These are phyloP conservation scores for Galendromus occidentalis DNA, from an alignment of 1,140 invertebrate species.

Conservation along the genomic window DNA sequence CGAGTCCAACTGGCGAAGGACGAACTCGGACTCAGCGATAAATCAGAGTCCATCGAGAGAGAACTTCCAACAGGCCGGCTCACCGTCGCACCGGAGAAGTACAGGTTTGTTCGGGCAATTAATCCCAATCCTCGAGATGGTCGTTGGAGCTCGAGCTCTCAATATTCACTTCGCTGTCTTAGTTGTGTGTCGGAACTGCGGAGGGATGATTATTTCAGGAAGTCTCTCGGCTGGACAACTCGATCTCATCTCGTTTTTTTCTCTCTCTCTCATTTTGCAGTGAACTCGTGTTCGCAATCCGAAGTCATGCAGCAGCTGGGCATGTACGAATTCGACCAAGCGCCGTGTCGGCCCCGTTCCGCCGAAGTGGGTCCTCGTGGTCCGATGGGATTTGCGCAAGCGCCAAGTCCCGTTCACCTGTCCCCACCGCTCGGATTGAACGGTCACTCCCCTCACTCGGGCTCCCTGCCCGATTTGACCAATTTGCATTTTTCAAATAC, in stretches of 20 bases:
- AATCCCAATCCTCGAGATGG: too few relatives aligned
- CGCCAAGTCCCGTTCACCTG: not conserved
- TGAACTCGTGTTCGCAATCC: conserved; percentile 9
- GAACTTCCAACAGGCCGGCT: not conserved
- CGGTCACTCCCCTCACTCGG: not conserved
- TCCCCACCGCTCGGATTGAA: not conserved
- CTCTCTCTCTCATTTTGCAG: not conserved
- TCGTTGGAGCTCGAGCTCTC: too few relatives aligned
- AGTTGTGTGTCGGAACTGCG: too few relatives aligned
- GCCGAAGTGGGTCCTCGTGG: not conserved
- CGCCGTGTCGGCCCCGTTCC: conserved; percentile 1
- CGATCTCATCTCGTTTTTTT: not conserved
- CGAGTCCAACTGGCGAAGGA: conserved; percentile 3
- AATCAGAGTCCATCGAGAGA: conserved; percentile 6
- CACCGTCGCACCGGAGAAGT: conserved; percentile 7
- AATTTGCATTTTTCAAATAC: not conserved
- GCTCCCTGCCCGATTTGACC: not conserved
- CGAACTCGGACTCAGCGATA: conserved; percentile 7
- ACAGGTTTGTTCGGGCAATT: not conserved
- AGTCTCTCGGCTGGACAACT: too few relatives aligned
- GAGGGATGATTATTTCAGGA: too few relatives aligned
- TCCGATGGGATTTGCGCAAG: not conserved
- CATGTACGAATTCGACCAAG: not conserved
- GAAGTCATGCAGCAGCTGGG: conserved; percentile 3
- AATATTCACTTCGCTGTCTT: too few relatives aligned